phyloP scores from a whole-genome alignment of 2,797 vertebrate species.

The Melanotaenia boesemani region DNA sequence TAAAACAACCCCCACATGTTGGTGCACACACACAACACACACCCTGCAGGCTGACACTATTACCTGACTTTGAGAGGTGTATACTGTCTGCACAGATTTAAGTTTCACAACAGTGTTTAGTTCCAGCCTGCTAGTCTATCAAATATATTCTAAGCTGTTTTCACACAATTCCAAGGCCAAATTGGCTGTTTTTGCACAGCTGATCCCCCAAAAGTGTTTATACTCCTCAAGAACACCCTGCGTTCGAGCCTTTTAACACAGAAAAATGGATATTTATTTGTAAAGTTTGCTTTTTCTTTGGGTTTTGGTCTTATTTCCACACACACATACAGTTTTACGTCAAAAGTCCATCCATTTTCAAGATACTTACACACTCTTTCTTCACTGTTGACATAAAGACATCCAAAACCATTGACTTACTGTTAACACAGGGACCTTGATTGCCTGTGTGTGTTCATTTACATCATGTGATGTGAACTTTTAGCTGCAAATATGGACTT shows the following conservation, averaged over 20 bases:
- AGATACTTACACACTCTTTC: neutral
- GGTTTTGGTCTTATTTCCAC: neutral
- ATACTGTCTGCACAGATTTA: slow-evolving; percentile 10
- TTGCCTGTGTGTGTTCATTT: neutral
- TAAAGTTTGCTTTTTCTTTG: neutral
- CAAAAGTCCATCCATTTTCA: neutral
- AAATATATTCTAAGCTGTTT: slow-evolving; percentile 3
- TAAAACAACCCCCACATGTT: slow-evolving; percentile 27
- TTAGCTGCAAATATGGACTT: neutral
- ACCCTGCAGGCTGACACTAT: slow-evolving; percentile 1
- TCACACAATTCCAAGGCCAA: neutral
- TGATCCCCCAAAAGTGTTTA: neutral
- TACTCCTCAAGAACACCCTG: neutral
- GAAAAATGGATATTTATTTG: neutral
- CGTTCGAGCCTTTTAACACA: neutral
- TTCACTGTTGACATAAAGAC: neutral
- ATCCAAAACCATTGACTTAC: neutral
- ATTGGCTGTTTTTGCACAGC: neutral
- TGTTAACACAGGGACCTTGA: neutral
- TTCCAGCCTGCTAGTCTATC: slow-evolving; percentile 3
- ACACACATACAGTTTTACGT: no score
- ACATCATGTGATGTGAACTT: neutral
- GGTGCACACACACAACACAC: slow-evolving; percentile 13
- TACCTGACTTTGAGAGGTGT: slow-evolving; percentile 10
- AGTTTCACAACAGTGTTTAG: slow-evolving; percentile 34